These are phyloP conservation scores for Troglohyphantes excavatus DNA, from an alignment of 2,888 invertebrate genomes.

Conservation along the genomic window DNA sequence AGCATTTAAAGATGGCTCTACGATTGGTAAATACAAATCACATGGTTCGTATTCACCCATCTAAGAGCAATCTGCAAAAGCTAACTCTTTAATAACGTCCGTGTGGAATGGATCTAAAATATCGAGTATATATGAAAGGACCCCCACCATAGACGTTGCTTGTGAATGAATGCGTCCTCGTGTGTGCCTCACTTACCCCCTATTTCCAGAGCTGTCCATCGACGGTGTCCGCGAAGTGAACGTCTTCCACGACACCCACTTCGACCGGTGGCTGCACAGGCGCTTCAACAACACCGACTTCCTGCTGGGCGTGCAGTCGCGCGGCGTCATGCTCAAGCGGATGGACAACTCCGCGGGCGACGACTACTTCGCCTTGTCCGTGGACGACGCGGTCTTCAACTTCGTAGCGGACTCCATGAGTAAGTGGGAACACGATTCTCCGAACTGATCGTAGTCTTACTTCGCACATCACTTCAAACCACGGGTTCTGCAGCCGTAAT, in stretches of 20 bases:
- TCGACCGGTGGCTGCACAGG: conserved; percentile 45
- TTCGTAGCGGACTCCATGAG: conserved; percentile 11
- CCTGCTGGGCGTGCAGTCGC: conserved; percentile 18
- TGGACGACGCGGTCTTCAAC: conserved; percentile 10
- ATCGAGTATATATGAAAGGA: no score
- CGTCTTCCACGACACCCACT: conserved; percentile 5
- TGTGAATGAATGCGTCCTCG: no score
- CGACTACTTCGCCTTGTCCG: conserved; percentile 20
- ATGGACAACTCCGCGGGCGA: not conserved
- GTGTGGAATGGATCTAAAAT: no score
- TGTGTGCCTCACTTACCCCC: no score
- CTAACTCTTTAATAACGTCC: no score
- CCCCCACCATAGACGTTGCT: no score
- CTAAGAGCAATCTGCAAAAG: no score
- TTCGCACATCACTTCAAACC: no score
- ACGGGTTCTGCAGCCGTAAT: no score
- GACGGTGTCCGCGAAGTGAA: not conserved
- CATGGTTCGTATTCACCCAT: no score
- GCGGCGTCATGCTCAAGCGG: conserved; percentile 25
- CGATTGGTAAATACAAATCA: no score
- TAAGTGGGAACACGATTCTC: conserved; percentile 6
- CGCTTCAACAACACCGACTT: conserved; percentile 76
- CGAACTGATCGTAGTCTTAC: not conserved
- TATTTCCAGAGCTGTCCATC: not conserved
- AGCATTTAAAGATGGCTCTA: no score